Conservation (phyloP, 2,797 vertebrate genomes). For the Cynopterus sphinx region DNA sequence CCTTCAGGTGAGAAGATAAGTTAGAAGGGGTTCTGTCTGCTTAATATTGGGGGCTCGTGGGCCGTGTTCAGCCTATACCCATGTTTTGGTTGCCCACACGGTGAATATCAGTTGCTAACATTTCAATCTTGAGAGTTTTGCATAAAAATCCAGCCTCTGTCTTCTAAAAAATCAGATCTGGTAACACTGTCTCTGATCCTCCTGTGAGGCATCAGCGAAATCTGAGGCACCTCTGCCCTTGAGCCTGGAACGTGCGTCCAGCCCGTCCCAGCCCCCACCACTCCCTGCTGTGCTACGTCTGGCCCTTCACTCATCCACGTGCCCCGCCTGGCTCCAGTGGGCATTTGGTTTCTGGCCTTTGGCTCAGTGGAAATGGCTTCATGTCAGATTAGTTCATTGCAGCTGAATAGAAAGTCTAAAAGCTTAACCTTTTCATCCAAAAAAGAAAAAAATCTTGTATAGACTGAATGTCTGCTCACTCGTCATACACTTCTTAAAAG, state of each 20-base stretch:
- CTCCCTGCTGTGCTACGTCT: fast-evolving
- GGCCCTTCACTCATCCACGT: fast-evolving
- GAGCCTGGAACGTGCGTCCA: no score
- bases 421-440: background rate
- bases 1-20: background rate
- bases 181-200: background rate
- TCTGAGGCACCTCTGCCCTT: background rate
- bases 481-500: background rate
- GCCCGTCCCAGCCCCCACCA: fast-evolving
- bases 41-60: background rate
- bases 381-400: background rate
- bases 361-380: background rate
- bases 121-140: background rate
- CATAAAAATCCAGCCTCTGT: background rate
- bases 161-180: background rate
- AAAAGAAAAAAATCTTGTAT: background rate
- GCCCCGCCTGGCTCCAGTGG: background rate
- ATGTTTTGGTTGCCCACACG: background rate
- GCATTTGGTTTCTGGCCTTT: background rate
- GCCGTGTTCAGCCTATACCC: background rate
- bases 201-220: fast-evolving
- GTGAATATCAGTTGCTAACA: background rate
- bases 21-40: fast-evolving
- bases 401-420: background rate
- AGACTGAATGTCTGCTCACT: background rate